These are phyloP conservation scores for Enteromius afrohamiltoni DNA, from an alignment of 2,797 vertebrate species.

Conservation along the genomic window DNA sequence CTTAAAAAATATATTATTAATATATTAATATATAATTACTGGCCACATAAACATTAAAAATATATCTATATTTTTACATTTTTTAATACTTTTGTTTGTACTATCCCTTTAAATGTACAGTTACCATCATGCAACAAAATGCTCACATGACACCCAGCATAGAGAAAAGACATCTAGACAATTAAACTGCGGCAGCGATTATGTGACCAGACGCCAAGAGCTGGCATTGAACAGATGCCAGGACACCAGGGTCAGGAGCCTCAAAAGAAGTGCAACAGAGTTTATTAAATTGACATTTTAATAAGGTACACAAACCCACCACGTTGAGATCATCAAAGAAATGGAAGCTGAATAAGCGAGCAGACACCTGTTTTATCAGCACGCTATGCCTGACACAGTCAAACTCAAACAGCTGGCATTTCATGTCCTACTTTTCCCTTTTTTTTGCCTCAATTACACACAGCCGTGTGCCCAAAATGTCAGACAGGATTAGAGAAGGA, in stretches of 20 bases:
- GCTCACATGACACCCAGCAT: constrained; percentile 26
- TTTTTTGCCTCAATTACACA: constrained; percentile 53
- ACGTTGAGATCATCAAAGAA: constrained; percentile 21
- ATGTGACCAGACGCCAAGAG: constrained; percentile 36
- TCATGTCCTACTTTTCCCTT: constrained; percentile 47
- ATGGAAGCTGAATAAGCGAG: constrained; percentile 32
- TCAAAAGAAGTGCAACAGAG: background rate
- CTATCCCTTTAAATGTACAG: background rate
- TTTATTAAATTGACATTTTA: constrained; percentile 42
- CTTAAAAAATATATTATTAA: background rate
- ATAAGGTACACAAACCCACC: constrained; percentile 10
- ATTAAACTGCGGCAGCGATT: constrained; percentile 46
- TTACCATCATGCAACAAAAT: constrained; percentile 25
- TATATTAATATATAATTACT: background rate
- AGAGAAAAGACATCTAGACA: constrained; percentile 41
- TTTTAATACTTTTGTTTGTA: background rate
- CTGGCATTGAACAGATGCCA: constrained; percentile 38
- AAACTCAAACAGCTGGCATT: constrained; percentile 48
- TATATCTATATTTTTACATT: background rate
- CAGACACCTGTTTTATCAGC: constrained; percentile 34
- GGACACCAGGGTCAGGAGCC: constrained; percentile 6
- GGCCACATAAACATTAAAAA: background rate
- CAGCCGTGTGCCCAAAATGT: constrained; percentile 57
- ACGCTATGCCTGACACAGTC: constrained; percentile 30
- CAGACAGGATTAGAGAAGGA: constrained; percentile 54